Base-by-base conservation (phyloP, 2,888 invertebrate species). In the Andrena marginata region DNA sequence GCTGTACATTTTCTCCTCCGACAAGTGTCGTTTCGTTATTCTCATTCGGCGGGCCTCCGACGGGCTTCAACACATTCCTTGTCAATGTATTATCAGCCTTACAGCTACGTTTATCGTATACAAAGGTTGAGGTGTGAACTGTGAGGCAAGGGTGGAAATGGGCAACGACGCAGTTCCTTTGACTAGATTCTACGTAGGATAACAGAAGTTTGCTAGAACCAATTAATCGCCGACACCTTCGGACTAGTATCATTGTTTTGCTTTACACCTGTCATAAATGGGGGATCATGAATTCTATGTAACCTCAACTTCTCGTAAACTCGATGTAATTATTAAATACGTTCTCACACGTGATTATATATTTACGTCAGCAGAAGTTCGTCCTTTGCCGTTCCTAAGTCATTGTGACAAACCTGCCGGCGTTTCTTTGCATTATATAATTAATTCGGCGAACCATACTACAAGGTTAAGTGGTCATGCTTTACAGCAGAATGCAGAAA, bases 171-270 rank as follows among this genome's bases (percentile, higher is more conserved):
- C 62, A n/a, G 26, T 51, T 68, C 8, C 8, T 75, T 54, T 78
- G 74, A 84, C 75, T 82, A 77, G 64, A 73, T 67, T 77, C 77
- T 29, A 72, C 0, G 8, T 42, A 23, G 60, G 72, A 31, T 49
- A 20, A 54, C 16, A 69, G 16, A 48, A 48, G 59, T n/a, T 75
- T 75, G 2, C 48, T 26, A 26, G 29, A 29, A 23, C 29, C 33
- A 10, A 65, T 56, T 0, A 88, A 29, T 7, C 42, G 59, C 16
- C 63, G 77, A 63, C 56, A 87, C 71, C 63, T 56, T 63, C 51
- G 60, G 33, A 85, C 60, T 42, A 68, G 49, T 70, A 74, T 33
- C 78, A 80, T 82, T 29, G 4, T 78, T 78, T n/a, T 31, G 29
- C 2, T 33, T 71, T 33, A 71, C 31, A 65, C 29, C 71, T 51